These are phyloP conservation scores for Puntigrus tetrazona DNA, from an alignment of 2,113 vertebrate genomes.

Conservation along the genomic window DNA sequence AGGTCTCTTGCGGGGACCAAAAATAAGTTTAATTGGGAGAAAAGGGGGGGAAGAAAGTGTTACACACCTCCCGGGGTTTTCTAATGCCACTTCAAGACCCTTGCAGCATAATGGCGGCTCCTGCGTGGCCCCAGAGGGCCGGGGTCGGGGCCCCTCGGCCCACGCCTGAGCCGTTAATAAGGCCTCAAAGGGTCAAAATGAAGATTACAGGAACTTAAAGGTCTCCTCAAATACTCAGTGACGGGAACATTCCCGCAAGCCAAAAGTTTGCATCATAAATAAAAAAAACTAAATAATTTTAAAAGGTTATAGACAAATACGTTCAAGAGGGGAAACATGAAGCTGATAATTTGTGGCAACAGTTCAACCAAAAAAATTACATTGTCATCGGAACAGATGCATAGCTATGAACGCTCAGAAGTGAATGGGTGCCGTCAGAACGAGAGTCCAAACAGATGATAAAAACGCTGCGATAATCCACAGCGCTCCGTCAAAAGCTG, in stretches of 20 bases:
- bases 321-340: neutral
- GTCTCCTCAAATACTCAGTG: neutral
- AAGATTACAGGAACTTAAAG: constrained; percentile 69
- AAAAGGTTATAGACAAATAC: neutral
- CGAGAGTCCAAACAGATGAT: neutral
- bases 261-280: neutral
- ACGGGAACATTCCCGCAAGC: constrained; percentile 51
- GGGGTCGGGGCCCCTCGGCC: constrained; percentile 63
- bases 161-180: constrained; percentile 67
- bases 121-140: constrained; percentile 59
- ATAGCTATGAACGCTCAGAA: neutral
- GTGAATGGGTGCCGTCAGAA: neutral
- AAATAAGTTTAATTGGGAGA: constrained; percentile 61
- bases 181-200: constrained; percentile 63
- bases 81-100: constrained; percentile 63
- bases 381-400: neutral
- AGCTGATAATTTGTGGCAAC: no score
- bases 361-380: neutral
- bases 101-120: constrained; percentile 61
- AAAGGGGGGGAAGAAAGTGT: constrained; percentile 64
- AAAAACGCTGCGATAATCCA: no score
- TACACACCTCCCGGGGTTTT: constrained; percentile 67
- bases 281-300: neutral
- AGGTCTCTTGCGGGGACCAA: constrained; percentile 1
- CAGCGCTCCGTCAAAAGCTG: no score